phyloP scores from a whole-genome alignment of 2,113 vertebrate genomes.

The Oxyura jamaicensis region DNA sequence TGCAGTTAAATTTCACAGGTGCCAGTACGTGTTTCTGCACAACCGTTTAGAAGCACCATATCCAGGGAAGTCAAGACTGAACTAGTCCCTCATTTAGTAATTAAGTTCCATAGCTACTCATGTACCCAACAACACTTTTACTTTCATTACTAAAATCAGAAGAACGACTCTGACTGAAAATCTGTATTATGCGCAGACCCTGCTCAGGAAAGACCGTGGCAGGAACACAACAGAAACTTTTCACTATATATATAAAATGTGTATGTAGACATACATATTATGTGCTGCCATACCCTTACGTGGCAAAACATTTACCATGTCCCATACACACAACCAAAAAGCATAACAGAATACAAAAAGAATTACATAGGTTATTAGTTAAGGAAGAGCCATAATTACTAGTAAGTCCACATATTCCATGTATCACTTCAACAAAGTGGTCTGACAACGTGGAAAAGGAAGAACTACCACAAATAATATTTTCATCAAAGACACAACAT shows the following conservation, averaged over 20 bases:
- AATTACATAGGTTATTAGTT: background rate
- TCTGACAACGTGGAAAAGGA: background rate
- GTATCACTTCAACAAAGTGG: background rate
- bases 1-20: background rate
- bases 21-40: background rate
- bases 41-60: background rate
- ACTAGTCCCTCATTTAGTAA: background rate
- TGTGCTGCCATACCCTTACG: background rate
- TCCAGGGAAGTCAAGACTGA: background rate
- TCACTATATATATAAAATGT: background rate
- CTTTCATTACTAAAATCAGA: background rate
- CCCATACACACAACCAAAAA: background rate
- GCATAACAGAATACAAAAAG: background rate
- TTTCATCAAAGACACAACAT: background rate
- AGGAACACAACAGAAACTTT: background rate
- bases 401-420: background rate
- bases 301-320: background rate
- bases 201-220: background rate
- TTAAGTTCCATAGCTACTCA: background rate
- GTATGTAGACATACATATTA: background rate
- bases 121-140: background rate
- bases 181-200: background rate
- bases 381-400: background rate
- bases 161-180: background rate
- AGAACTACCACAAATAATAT: background rate